Percentiles rank a stretch among this genome's conserved stretches.
Evolutionary conservation across 2,113 vertebrate species (phyloP).

Genomic region (Pachypanchax playfairii): DNA sequence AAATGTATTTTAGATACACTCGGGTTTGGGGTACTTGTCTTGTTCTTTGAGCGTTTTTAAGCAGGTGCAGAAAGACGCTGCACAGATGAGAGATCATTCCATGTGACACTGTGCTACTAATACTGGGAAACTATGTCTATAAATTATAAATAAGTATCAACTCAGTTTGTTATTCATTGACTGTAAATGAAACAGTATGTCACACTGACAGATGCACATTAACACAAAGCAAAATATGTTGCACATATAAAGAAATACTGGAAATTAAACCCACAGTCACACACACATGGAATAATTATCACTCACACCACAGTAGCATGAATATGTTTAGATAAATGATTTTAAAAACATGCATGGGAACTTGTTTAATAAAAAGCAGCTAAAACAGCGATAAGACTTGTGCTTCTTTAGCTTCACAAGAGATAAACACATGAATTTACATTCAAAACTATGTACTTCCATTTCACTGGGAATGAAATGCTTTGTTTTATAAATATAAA

Average conservation of each 20-base stretch:
- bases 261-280: constrained; percentile 11
- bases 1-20: constrained; percentile 97
- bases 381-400: constrained; percentile 55
- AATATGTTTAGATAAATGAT: constrained; percentile 33
- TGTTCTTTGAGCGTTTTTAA: constrained; percentile 67
- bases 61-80: constrained; percentile 24
- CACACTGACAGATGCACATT: constrained; percentile 13
- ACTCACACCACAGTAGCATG: constrained; percentile 27
- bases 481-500: no score
- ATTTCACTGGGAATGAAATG: no score
- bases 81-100: not conserved
- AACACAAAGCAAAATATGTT: not conserved
- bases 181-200: constrained; percentile 3
- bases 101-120: constrained; percentile 20
- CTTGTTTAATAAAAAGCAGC: constrained; percentile 59
- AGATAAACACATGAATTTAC: not conserved
- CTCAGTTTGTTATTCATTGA: constrained; percentile 18
- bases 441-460: no score
- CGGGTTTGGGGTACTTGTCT: constrained; percentile 82
- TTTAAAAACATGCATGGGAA: constrained; percentile 45
- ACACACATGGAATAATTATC: constrained; percentile 11
- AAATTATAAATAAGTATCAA: constrained; percentile 19
- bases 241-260: constrained; percentile 6
- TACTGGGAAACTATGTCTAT: constrained; percentile 16
- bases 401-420: constrained; percentile 37